These are phyloP conservation scores for Blastomussa wellsi DNA, from an alignment of 92 coral and sea anemone species.

Conservation along the genomic window DNA sequence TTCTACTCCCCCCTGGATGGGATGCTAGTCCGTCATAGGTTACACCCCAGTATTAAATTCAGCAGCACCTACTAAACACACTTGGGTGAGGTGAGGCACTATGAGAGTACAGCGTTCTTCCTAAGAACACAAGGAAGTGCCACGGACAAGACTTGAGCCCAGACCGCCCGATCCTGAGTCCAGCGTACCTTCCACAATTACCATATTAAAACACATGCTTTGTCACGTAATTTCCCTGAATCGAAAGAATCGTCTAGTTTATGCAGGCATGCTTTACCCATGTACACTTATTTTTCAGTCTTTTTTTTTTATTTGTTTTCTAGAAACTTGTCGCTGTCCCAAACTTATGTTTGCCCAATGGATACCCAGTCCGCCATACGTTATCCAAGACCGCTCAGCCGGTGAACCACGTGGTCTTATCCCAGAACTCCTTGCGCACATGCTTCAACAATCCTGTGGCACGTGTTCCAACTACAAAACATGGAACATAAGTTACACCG, in stretches of 20 bases:
- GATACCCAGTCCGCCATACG: slow-evolving; percentile 65
- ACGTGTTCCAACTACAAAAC: slow-evolving; percentile 37
- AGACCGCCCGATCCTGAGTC: too few species aligned
- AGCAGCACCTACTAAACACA: too few species aligned
- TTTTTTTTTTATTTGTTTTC: neutral
- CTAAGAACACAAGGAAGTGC: too few species aligned
- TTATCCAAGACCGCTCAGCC: slow-evolving; percentile 13
- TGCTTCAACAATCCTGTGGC: slow-evolving; percentile 66
- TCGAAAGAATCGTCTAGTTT: neutral
- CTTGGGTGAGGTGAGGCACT: too few species aligned
- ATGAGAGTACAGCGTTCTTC: too few species aligned
- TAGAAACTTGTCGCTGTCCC: slow-evolving; percentile 75
- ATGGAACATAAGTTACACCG: slow-evolving; percentile 29
- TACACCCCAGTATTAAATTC: too few species aligned
- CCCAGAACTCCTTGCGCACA: slow-evolving; percentile 59
- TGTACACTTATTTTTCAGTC: neutral
- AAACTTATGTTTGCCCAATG: slow-evolving; percentile 38
- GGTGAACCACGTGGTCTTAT: slow-evolving; percentile 58
- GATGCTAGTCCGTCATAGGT: too few species aligned
- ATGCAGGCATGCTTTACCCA: neutral
- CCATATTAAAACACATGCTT: too few species aligned
- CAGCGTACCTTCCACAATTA: too few species aligned
- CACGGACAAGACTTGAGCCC: too few species aligned
- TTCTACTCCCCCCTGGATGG: too few species aligned
- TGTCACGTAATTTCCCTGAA: too few species aligned